Conservation (phyloP, 2,113 vertebrate species). For the Neoarius graeffei region DNA sequence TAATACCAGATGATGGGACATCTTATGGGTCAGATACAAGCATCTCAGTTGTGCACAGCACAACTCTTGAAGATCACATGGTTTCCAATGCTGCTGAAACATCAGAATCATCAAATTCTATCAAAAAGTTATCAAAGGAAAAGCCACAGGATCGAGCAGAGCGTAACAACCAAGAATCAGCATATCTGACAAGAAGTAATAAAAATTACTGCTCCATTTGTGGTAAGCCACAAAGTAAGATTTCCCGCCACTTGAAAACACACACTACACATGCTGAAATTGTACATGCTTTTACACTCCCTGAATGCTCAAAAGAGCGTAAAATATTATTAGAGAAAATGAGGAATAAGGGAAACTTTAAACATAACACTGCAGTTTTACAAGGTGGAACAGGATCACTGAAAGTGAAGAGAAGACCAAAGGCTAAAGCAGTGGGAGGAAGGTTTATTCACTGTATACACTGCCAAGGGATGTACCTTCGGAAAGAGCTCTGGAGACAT, state of each 20-base stretch:
- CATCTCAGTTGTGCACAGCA: no score
- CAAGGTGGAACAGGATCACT: background rate
- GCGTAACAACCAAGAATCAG: no score
- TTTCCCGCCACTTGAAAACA: slow-evolving; percentile 19
- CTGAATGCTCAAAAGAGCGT: slow-evolving; percentile 11
- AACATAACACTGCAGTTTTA: slow-evolving; percentile 15
- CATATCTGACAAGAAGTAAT: background rate
- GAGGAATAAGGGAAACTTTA: background rate
- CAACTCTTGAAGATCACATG: no score
- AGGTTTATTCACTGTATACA: no score
- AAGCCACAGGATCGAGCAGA: no score
- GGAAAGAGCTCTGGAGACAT: no score
- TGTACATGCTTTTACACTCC: slow-evolving; percentile 8
- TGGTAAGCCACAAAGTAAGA: slow-evolving; percentile 22
- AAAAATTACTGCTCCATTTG: slow-evolving; percentile 37
- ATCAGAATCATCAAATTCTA: no score
- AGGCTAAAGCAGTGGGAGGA: background rate
- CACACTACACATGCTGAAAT: slow-evolving; percentile 28
- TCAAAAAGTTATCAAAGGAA: no score
- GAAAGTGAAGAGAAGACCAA: background rate
- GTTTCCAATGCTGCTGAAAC: no score
- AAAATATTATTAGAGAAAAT: background rate
- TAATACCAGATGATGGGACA: no score
- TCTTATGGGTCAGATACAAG: no score
- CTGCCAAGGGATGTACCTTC: no score